Evolutionary conservation across 2,888 invertebrate species (phyloP).

Genomic region (Noctuana brunneofusca): DNA sequence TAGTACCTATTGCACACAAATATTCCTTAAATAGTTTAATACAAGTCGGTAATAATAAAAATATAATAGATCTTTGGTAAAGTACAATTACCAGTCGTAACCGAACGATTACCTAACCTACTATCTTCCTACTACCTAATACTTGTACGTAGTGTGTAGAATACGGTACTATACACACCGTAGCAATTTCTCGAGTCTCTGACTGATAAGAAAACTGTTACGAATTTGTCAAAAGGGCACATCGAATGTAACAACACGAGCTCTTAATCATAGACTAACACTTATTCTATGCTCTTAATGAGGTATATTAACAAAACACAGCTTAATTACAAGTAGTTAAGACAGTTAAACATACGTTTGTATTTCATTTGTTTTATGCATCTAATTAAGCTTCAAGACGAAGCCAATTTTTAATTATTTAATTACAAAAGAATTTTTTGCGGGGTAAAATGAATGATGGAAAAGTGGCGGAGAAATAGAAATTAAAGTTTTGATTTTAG

Average conservation of each 20-base stretch:
- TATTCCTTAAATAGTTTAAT: neutral
- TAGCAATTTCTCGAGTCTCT: conserved; percentile 13
- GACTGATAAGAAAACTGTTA: conserved; percentile 30
- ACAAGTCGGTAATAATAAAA: neutral
- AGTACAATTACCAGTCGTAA: neutral
- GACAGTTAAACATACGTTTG: neutral
- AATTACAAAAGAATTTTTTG: neutral
- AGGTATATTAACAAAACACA: conserved; percentile 3
- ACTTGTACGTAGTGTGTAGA: conserved; percentile 2
- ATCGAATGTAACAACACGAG: conserved; percentile 21
- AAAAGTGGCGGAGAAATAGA: neutral
- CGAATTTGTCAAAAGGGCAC: conserved; percentile 29
- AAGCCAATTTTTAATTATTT: too few relatives aligned
- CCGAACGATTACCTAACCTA: neutral
- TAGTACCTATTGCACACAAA: neutral
- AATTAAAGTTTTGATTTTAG: too few relatives aligned
- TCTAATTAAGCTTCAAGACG: too few relatives aligned
- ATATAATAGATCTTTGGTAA: neutral
- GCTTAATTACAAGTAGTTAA: neutral
- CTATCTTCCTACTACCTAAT: neutral
- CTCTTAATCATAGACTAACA: too few relatives aligned
- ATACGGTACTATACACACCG: conserved; percentile 5
- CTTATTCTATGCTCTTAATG: too few relatives aligned
- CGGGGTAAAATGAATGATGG: neutral
- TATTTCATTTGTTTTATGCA: too few relatives aligned